Base-by-base conservation (phyloP, 1,140 invertebrate species). In the Pseudomyrmex cubaensis region DNA sequence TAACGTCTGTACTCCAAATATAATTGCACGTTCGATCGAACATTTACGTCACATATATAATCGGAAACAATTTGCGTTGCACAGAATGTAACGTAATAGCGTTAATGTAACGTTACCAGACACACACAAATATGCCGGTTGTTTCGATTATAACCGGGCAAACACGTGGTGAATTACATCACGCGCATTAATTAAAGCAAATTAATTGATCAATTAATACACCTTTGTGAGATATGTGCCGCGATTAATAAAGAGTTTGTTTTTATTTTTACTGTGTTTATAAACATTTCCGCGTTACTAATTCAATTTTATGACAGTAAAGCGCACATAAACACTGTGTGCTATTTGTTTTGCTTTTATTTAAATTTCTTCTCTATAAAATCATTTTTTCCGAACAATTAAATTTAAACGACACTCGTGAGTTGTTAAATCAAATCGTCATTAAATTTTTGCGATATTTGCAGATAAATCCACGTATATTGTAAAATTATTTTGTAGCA, bases 1-100 rank as follows among this genome's bases (percentile, higher is more conserved):
- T 20, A 74, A 62, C 17, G 57, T 62, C 13, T 48, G 46, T 9
- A 48, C 22, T 50, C 15, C 35, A 10, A 74, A 62, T 74, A 62
- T 74, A 74, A 74, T 73, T 20, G 17, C 20, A 46, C 7, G 44
- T 20, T 74, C 20, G 44, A 74, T 61, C 17, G 44, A 74, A 74
- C 22, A 46, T 61, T 74, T 74, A 25, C 20, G 20, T 62, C n/a
- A 35, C 35, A 35, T 35, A 62, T 61, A 20, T 74, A 74, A 74
- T 74, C 20, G 13, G 44, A 62, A 48, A 74, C 57, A 74, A 74
- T 74, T 74, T 9, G 4, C 20, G 20, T 74, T 48, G 56, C 72
- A 20, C 72, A 48, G 48, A 52, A 72, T 44, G 72, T 62, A 74
- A 74, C 13, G 20, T 74, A 62, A 74, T 74, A 62, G 13, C 17